These are phyloP conservation scores for Emmelina monodactyla DNA, from an alignment of 2,888 invertebrate species.

Conservation along the genomic window DNA sequence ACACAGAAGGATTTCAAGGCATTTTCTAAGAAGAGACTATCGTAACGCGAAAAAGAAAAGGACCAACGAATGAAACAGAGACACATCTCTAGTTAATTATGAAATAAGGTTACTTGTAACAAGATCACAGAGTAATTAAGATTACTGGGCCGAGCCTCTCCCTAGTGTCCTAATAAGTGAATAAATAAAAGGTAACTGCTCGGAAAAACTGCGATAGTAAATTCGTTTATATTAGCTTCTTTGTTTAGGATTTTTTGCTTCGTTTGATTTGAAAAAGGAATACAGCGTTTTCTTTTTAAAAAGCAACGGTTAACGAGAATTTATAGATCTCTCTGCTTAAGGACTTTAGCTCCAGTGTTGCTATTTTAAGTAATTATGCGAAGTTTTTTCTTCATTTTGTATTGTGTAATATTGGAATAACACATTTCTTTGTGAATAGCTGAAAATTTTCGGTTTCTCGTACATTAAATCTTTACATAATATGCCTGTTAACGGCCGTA, in stretches of 20 bases:
- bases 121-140: conserved; percentile 65
- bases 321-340: no score
- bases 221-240: background rate
- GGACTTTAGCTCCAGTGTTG: no score
- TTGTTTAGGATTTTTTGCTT: no score
- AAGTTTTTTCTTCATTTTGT: no score
- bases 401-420: background rate
- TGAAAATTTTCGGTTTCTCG: background rate
- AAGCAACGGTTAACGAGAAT: no score
- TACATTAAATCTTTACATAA: conserved; percentile 1
- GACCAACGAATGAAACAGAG: conserved; percentile 57
- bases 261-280: no score
- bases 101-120: conserved; percentile 60
- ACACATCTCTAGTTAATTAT: conserved; percentile 63
- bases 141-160: conserved; percentile 58
- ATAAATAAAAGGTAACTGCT: conserved; percentile 38
- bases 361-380: no score
- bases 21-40: no score
- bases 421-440: background rate
- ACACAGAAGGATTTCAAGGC: no score
- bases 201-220: conserved; percentile 32
- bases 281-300: no score
- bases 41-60: conserved; percentile 56
- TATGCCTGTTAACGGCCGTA: conserved; percentile 1
- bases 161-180: conserved; percentile 39